A percentile compares a stretch with the other conserved stretches of the same genome.
These are phyloP conservation scores for Bicyclus anynana DNA, from an alignment of 1,140 invertebrate species.

Conservation along the genomic window DNA sequence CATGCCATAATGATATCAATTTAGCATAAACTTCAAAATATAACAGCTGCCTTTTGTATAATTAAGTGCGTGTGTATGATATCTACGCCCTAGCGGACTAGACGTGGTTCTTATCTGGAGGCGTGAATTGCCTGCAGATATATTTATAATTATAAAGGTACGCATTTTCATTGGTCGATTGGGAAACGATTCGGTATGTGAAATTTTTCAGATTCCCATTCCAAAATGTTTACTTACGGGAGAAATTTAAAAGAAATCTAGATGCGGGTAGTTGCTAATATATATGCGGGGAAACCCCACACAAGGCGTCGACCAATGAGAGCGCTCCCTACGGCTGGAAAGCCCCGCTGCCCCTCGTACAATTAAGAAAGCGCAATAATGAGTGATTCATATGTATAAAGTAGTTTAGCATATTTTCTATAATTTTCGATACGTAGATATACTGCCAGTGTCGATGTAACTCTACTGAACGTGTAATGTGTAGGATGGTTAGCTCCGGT, in stretches of 20 bases:
- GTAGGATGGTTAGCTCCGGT: conserved; percentile 8
- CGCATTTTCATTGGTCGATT: no score
- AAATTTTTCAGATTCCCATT: no score
- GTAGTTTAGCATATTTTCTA: conserved; percentile 69
- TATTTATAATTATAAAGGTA: no score
- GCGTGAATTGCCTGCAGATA: no score
- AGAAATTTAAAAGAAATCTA: no score
- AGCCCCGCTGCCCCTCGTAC: conserved; percentile 38
- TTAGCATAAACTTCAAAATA: neutral
- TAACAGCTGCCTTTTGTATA: neutral
- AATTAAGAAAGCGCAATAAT: conserved; percentile 67
- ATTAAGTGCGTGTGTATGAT: neutral
- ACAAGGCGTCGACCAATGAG: neutral
- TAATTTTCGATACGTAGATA: conserved; percentile 72
- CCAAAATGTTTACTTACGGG: no score
- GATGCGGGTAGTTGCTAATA: no score
- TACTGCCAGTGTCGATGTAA: conserved; percentile 63
- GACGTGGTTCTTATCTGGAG: conserved; percentile 21
- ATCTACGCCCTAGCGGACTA: neutral
- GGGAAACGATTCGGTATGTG: no score
- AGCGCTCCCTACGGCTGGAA: neutral
- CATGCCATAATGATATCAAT: no score
- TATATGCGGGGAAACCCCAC: no score
- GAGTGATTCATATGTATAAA: conserved; percentile 71
- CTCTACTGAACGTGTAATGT: neutral